Conservation (phyloP, 2,797 vertebrate genomes). For the Naso thynnoides region DNA sequence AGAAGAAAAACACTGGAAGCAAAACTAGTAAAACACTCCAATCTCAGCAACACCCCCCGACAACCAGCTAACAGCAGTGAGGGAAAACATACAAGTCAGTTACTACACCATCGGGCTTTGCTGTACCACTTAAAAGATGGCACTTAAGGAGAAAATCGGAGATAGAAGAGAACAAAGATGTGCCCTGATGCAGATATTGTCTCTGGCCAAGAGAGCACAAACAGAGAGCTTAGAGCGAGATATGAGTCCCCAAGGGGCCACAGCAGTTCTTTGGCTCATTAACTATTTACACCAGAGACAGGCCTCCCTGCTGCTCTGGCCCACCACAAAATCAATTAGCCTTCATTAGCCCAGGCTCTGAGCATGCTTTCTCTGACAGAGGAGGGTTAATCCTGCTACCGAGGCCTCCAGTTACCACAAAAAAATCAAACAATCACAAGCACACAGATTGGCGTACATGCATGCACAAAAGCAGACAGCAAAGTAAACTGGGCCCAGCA, state of each 20-base stretch:
- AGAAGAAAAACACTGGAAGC: slow-evolving; percentile 61
- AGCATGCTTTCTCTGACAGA: slow-evolving; percentile 66
- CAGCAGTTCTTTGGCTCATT: slow-evolving; percentile 97
- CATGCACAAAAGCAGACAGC: slow-evolving; percentile 27
- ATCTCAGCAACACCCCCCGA: slow-evolving; percentile 58
- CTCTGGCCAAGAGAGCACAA: slow-evolving; percentile 73
- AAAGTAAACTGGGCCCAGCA: slow-evolving; percentile 33
- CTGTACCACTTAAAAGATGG: slow-evolving; percentile 68
- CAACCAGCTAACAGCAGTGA: slow-evolving; percentile 63
- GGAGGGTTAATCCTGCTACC: slow-evolving; percentile 71
- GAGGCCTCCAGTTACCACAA: slow-evolving; percentile 68
- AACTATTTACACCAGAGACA: slow-evolving; percentile 98
- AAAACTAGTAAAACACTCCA: slow-evolving; percentile 71
- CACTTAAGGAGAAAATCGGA: slow-evolving; percentile 73
- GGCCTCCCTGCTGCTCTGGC: slow-evolving; percentile 89
- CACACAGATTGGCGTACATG: slow-evolving; percentile 17
- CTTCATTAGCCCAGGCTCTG: slow-evolving; percentile 91
- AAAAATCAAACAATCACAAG: slow-evolving; percentile 60
- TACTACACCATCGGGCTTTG: slow-evolving; percentile 59
- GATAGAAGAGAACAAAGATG: slow-evolving; percentile 72
- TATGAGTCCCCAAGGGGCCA: slow-evolving; percentile 87
- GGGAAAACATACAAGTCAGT: slow-evolving; percentile 56
- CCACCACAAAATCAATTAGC: slow-evolving; percentile 98
- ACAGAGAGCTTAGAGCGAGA: slow-evolving; percentile 78
- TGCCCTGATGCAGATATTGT: slow-evolving; percentile 74